Base-by-base conservation (phyloP, 2,113 vertebrate genomes). In the Patagioenas fasciata region DNA sequence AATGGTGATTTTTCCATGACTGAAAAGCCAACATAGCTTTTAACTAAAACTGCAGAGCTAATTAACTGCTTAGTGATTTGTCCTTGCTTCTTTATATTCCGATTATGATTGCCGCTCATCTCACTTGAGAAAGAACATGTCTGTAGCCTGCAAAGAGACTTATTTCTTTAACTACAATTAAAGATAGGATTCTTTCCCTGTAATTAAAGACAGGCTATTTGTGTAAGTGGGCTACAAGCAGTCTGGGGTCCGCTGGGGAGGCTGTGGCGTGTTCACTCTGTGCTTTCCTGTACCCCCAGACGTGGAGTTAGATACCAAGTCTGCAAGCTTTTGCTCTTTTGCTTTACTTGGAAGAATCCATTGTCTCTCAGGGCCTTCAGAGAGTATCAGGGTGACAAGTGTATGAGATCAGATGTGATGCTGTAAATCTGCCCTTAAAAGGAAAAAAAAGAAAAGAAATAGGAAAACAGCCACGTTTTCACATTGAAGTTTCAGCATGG, bases 331-430 rank as follows among this genome's bases (percentile, higher is more conserved):
- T 74, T 1, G 0, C 56, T 94, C 42, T 38, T 72, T 47, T 29
- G 31, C 91, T 83, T 89, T 51, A 53, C 70, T 92, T 71, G 77
- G 90, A 72, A 91, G 57, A 65, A 79, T 87, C 77, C 88, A 42
- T 70, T 92, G 80, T 89, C 54, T 92, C 71, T 74, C 58, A 50
- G 86, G 83, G 92, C 78, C 95, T 96, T 94, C 84, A 50, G 92
- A 94, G 86, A 95, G 31, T 57, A 85, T 89, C 77, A 57, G 0
- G 34, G 80, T 91, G 88, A 90, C 53, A 66, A 93, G 61, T 69
- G 66, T 89, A 24, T 23, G 80, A 92, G 83, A 96, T 95, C 80
- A 95, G 93, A 89, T 81, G 72, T 57, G 88, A 6, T 47, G 20
- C 85, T 94, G 88, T 89, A 91, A 89, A 87, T 65, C 65, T 73